Base-by-base conservation (phyloP, 2,888 invertebrate species). In the Tinea pellionella region DNA sequence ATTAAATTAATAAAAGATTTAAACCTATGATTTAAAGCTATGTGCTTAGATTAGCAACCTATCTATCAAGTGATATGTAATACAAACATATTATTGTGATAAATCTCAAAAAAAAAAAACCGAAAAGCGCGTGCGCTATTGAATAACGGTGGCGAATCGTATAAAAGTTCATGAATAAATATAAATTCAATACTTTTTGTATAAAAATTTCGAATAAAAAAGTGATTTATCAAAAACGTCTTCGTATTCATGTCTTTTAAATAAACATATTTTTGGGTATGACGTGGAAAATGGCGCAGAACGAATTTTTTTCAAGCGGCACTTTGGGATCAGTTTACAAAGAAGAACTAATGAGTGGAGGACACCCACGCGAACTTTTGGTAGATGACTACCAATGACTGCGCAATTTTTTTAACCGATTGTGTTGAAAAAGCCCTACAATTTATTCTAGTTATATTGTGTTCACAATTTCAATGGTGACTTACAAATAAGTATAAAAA, bases 101-200 rank as follows among this genome's bases (percentile, higher is more conserved):
- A 15, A 37, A 9, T 6, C 37, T 2, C 2, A 2, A 15, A 47
- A 47, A 16, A 47, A 47, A 47, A 47, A 47, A 47, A n/a, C 47
- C n/a, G n/a, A 30, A 32, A 16, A 7, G 15, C 57, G 57, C 32
- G 57, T 61, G 59, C 61, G 59, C 66, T 70, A 71, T 73, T 57
- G 79, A 81, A 81, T 76, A 79, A 79, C 85, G 75, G 83, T 85
- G 82, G 85, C 85, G 81, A 87, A 86, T 87, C 82, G 78, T 72
- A 78, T 24, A 77, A 24, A 24, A 73, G 71, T 77, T 80, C 79
- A 81, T 80, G 85, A 84, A 86, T 85, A 82, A 82, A 86, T 83
- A 82, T 75, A 78, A 80, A 82, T 80, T 82, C 80, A 74, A 80
- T 83, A 83, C 82, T 81, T 77, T 74, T 77, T 78, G 81, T 77